These are phyloP conservation scores for Pachyuromys duprasi DNA, from an alignment of 2,797 vertebrate genomes.

Conservation along the genomic window DNA sequence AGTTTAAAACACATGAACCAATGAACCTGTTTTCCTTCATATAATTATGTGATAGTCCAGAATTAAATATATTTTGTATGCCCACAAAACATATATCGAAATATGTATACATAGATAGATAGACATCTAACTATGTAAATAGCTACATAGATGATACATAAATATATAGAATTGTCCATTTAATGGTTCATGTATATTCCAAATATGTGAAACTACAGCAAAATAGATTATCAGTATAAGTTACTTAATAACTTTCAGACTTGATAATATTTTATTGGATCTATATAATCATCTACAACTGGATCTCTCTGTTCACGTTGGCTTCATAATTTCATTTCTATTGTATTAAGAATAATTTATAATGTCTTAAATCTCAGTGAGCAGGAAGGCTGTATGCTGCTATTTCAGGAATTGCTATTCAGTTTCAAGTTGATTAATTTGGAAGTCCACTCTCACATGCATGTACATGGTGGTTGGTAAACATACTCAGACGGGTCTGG, in stretches of 20 bases:
- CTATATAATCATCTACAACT: not conserved
- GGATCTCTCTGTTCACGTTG: not conserved
- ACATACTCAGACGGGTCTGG: accelerated
- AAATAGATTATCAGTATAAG: not conserved
- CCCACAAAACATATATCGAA: not conserved
- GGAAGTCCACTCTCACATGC: not conserved
- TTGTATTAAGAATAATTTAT: not conserved
- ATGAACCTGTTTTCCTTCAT: not conserved
- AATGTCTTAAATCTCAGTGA: not conserved
- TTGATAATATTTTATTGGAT: not conserved
- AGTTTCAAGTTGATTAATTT: no score
- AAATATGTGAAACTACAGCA: not conserved
- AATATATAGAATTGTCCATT: not conserved
- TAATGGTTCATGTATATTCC: not conserved
- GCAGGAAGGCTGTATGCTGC: accelerated
- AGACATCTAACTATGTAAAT: not conserved
- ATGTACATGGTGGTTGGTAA: accelerated
- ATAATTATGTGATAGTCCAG: not conserved
- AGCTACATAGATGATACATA: not conserved
- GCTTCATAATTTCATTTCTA: not conserved
- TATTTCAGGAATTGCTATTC: not conserved
- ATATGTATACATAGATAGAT: not conserved
- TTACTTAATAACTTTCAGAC: not conserved
- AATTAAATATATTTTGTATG: not conserved
- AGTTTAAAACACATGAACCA: not conserved